Conservation (phyloP, 1,140 invertebrate species). For the Dreissena polymorpha region DNA sequence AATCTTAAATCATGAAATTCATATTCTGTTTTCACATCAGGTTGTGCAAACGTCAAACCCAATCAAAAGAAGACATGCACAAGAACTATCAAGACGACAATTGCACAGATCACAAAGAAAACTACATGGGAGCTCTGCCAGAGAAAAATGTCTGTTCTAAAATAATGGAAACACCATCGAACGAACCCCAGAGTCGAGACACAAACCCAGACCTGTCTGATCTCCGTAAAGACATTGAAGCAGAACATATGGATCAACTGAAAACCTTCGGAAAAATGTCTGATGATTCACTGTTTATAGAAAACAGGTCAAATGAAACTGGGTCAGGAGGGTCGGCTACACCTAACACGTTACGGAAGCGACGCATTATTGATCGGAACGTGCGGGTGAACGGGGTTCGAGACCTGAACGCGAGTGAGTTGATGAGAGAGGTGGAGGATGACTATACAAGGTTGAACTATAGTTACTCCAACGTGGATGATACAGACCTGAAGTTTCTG, state of each 20-base stretch:
- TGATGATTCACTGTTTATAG: too few species aligned
- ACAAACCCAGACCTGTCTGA: conserved; percentile 25
- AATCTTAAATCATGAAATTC: too few species aligned
- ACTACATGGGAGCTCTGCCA: background rate
- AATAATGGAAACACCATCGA: background rate
- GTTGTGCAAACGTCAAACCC: conserved; percentile 27
- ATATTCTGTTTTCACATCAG: conserved; percentile 11
- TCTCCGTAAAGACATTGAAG: conserved; percentile 26
- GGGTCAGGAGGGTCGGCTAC: conserved; percentile 28
- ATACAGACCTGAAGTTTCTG: conserved; percentile 47
- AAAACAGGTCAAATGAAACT: too few species aligned
- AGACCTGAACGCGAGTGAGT: conserved; percentile 50
- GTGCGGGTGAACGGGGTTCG: conserved; percentile 47
- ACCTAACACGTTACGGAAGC: conserved; percentile 45
- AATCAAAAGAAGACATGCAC: conserved; percentile 17
- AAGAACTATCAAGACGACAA: background rate
- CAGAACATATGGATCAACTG: conserved; percentile 9
- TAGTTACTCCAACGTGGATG: conserved; percentile 54
- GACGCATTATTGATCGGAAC: conserved; percentile 63
- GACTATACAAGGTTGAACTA: conserved; percentile 47
- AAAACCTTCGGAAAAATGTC: background rate
- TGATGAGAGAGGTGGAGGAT: conserved; percentile 54
- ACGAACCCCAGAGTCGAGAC: background rate
- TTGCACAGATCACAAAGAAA: conserved; percentile 18
- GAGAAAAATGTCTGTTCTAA: conserved; percentile 32